Conservation (phyloP, 2,888 invertebrate genomes). For the Epistrophe grossulariae region DNA sequence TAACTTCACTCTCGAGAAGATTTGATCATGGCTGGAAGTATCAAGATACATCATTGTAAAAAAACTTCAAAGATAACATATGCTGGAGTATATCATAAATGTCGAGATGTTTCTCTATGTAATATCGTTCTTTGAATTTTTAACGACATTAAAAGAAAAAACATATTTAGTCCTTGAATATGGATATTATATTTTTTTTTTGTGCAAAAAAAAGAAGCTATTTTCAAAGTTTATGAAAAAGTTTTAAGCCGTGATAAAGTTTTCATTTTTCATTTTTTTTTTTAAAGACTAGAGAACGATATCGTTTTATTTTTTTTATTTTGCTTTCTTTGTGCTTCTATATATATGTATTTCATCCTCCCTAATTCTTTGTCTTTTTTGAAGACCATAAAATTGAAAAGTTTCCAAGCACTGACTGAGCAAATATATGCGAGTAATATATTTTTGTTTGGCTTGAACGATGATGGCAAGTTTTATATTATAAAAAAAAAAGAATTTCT, state of each 20-base stretch:
- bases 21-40: slow-evolving; percentile 34
- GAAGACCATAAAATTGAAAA: slow-evolving; percentile 68
- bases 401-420: slow-evolving; percentile 73
- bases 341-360: slow-evolving; percentile 14
- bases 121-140: slow-evolving; percentile 25
- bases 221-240: slow-evolving; percentile 71
- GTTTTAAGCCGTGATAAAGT: slow-evolving; percentile 72
- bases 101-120: neutral
- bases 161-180: slow-evolving; percentile 24
- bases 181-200: slow-evolving; percentile 27
- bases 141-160: slow-evolving; percentile 20
- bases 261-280: slow-evolving; percentile 56
- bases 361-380: slow-evolving; percentile 59
- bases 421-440: slow-evolving; percentile 71
- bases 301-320: neutral
- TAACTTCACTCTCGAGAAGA: slow-evolving; percentile 26
- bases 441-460: slow-evolving; percentile 47
- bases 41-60: neutral
- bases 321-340: neutral
- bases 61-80: slow-evolving; percentile 41
- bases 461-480: slow-evolving; percentile 27
- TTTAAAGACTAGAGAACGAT: slow-evolving; percentile 30
- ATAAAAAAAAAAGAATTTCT: neutral
- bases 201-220: slow-evolving; percentile 37
- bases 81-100: slow-evolving; percentile 10